Evolutionary conservation across 2,888 invertebrate genomes (phyloP), one percentile per base, ranked within the genome.

Genomic region (Drosophila vallismaia): DNA sequence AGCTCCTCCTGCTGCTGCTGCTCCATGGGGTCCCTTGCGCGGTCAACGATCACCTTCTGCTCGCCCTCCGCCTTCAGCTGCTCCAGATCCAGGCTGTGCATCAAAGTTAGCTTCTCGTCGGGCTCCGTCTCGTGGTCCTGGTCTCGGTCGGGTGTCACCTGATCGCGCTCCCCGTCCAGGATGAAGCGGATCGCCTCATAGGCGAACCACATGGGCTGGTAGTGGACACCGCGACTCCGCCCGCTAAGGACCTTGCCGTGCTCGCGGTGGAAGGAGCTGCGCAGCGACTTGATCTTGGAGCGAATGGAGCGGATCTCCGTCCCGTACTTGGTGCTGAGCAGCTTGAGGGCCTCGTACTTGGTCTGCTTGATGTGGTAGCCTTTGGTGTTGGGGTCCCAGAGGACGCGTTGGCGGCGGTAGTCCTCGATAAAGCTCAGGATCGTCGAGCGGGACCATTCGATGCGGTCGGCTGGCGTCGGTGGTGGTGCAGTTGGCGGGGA

Each of bases 161-260:
- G 79, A 57, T 91, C 91, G 50, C 90, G 77, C 51, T 91, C 91
- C 3, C 90, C 90, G 40, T 91, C 91, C 26, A 91, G 70, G 69
- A 91, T 91, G 54, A 91, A 91, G 6, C 90, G 88, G 74, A 91
- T 91, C 68, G 91, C 90, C 79, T 91, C 91, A 71, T 91, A 91
- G 78, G 91, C 91, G 78, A 91, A 91, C 91, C 91, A 91, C 91
- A 91, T 91, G 71, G 91, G 91, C 75, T 90, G 91, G 80, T 91
- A 91, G 70, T 83, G 87, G 3, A 91, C 83, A 28, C 91, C 91
- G 49, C 90, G 90, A 53, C 74, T 88, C 73, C 90, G 85, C 31
- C 90, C 90, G 58, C 81, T 91, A 38, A 91, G 78, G 76, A 91
- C 91, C 82, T 91, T 91, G 63, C 91, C 91, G 51, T 91, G 91